phyloP scores from a whole-genome alignment of 2,113 vertebrate genomes.

The Rhineura floridana region DNA sequence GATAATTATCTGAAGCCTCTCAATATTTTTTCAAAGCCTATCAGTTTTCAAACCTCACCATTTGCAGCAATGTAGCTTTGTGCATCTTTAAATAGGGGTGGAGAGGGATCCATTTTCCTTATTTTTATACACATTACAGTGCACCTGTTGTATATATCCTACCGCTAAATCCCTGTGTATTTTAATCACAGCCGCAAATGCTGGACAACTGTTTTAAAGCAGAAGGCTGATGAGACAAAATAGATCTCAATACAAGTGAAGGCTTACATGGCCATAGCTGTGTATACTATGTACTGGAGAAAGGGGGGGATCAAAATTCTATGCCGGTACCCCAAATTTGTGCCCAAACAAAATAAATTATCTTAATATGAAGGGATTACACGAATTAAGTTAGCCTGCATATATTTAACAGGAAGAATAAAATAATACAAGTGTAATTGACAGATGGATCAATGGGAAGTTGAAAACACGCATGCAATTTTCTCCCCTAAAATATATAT shows the following conservation, averaged over 20 bases:
- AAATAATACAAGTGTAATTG: not conserved
- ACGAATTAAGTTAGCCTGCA: not conserved
- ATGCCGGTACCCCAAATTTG: not conserved
- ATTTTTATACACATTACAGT: conserved; percentile 6
- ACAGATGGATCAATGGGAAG: not conserved
- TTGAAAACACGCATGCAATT: not conserved
- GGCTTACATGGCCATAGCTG: not conserved
- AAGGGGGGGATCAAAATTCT: not conserved
- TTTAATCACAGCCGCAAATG: conserved; percentile 31
- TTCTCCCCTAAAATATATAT: not conserved
- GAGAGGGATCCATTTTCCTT: not conserved
- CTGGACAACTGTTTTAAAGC: conserved; percentile 23
- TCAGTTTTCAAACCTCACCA: conserved; percentile 31
- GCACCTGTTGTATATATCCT: conserved; percentile 11
- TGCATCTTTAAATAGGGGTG: conserved; percentile 21
- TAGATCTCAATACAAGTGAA: not conserved
- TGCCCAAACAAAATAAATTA: not conserved
- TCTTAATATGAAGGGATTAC: not conserved
- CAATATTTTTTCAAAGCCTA: not conserved
- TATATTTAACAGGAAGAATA: not conserved
- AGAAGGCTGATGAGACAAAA: not conserved
- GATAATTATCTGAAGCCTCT: not conserved
- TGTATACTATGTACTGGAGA: not conserved
- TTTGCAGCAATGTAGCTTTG: conserved; percentile 50
- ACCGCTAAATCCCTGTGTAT: conserved; percentile 28